A percentile compares a stretch with the other conserved stretches of the same genome.
Conservation (phyloP, 2,888 invertebrate species). For the Prionchulus punctatus region DNA sequence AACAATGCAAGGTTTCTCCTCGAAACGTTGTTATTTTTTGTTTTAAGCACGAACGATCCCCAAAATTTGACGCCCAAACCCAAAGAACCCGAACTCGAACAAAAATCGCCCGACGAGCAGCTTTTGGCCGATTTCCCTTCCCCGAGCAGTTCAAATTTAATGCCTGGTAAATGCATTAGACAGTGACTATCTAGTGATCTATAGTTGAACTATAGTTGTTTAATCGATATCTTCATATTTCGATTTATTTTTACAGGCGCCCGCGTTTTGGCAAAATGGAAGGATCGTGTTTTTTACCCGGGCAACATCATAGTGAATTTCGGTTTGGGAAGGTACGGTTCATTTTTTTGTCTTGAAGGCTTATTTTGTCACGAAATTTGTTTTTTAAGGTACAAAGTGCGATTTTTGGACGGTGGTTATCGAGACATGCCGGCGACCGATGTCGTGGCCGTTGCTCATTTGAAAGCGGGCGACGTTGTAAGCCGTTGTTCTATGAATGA, state of each 20-base stretch:
- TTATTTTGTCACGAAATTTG: not conserved
- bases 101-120: constrained; percentile 19
- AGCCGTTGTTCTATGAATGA: not conserved
- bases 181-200: no score
- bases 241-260: constrained; percentile 18
- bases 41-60: no score
- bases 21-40: no score
- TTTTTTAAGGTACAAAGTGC: constrained; percentile 19
- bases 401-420: constrained; percentile 22
- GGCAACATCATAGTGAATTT: constrained; percentile 19
- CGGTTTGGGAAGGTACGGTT: constrained; percentile 5
- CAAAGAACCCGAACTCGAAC: constrained; percentile 6
- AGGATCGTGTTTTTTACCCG: constrained; percentile 22
- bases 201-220: no score
- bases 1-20: no score
- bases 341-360: not conserved
- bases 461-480: constrained; percentile 12
- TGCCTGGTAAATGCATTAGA: no score
- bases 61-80: constrained; percentile 3
- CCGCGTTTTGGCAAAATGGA: constrained; percentile 24
- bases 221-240: not conserved
- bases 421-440: constrained; percentile 22
- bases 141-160: constrained; percentile 12
- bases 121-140: constrained; percentile 21
- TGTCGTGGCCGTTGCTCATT: constrained; percentile 19